Evolutionary conservation across 2,888 invertebrate species (phyloP).

Genomic region (Cerceris rybyensis): DNA sequence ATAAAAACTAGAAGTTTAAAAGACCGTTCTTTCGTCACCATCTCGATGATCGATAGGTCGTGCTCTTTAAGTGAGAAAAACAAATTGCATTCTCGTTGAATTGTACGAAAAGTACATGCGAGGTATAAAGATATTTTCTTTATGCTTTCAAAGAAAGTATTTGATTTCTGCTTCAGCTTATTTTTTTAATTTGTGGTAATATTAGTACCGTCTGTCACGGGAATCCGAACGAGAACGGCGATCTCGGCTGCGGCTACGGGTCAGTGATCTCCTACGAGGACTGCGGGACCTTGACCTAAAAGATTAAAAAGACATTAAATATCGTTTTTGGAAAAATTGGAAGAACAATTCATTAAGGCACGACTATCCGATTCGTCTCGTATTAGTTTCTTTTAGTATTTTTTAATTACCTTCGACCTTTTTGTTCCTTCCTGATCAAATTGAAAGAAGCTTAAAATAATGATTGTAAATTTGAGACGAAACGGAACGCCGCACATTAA

Average conservation of each 20-base stretch:
- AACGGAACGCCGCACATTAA: slow-evolving; percentile 57
- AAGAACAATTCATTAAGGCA: slow-evolving; percentile 36
- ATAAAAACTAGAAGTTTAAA: too few species aligned
- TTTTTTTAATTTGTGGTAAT: slow-evolving; percentile 44
- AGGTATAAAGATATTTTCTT: too few species aligned
- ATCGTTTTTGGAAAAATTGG: slow-evolving; percentile 36
- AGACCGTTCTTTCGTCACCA: too few species aligned
- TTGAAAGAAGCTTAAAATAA: slow-evolving; percentile 1
- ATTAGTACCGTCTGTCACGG: slow-evolving; percentile 80
- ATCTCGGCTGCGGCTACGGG: slow-evolving; percentile 80
- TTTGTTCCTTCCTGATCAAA: neutral
- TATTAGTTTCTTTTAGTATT: neutral
- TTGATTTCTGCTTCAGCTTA: slow-evolving; percentile 1
- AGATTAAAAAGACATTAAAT: slow-evolving; percentile 61
- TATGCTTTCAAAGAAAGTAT: neutral
- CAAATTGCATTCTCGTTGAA: too few species aligned
- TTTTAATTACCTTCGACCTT: neutral
- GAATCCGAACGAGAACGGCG: slow-evolving; percentile 80
- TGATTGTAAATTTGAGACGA: slow-evolving; percentile 39
- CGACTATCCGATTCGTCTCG: slow-evolving; percentile 38
- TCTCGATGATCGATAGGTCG: too few species aligned
- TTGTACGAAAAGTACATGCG: too few species aligned
- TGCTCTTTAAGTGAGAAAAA: too few species aligned
- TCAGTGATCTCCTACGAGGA: slow-evolving; percentile 78
- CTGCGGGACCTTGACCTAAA: slow-evolving; percentile 80